These are phyloP conservation scores for Ips typographus DNA, from an alignment of 1,140 invertebrate genomes.

Conservation along the genomic window DNA sequence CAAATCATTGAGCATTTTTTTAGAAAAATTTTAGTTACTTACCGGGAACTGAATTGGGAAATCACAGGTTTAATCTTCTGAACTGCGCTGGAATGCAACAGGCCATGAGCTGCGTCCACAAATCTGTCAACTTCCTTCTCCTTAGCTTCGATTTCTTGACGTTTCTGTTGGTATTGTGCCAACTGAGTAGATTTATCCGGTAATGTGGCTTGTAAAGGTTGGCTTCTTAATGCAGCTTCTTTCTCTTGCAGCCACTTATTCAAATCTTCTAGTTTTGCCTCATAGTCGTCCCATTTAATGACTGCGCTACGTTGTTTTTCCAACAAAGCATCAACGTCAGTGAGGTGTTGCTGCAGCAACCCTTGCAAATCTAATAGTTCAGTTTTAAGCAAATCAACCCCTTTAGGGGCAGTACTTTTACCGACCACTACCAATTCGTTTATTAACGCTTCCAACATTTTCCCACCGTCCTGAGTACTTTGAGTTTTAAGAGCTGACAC, in stretches of 20 bases:
- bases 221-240: conserved; percentile 82
- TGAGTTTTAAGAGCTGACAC: conserved; percentile 69
- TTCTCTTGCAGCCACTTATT: conserved; percentile 82
- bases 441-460: conserved; percentile 69
- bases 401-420: conserved; percentile 80
- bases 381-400: conserved; percentile 69
- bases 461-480: conserved; percentile 70
- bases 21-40: neutral
- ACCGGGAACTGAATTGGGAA: conserved; percentile 82
- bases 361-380: conserved; percentile 72
- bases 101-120: conserved; percentile 83
- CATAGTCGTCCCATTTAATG: conserved; percentile 86
- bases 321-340: conserved; percentile 65
- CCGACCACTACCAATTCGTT: conserved; percentile 68
- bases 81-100: conserved; percentile 81
- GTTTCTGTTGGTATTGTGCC: conserved; percentile 69
- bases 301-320: conserved; percentile 72
- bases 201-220: conserved; percentile 77
- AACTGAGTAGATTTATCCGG: conserved; percentile 78
- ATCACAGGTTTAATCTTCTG: conserved; percentile 86
- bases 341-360: conserved; percentile 65
- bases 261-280: conserved; percentile 74
- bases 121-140: conserved; percentile 86
- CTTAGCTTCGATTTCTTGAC: conserved; percentile 72
- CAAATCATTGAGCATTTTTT: neutral